Base-by-base conservation (phyloP, 2,888 invertebrate genomes). In the Trichopoda pennipes region DNA sequence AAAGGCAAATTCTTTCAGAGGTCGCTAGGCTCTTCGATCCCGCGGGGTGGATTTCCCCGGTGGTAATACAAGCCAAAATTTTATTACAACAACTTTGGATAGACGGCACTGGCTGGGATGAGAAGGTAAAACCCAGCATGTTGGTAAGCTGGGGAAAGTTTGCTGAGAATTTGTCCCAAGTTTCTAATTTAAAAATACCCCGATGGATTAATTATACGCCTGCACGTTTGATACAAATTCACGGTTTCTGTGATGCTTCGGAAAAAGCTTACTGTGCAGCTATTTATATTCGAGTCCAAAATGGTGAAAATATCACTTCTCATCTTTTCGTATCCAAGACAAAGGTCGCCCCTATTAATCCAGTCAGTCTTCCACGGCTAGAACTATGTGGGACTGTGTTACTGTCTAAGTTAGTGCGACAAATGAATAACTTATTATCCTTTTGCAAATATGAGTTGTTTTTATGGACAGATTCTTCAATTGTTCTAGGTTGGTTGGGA, bases 31-130 rank as follows among this genome's bases (percentile, higher is more conserved):
- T 21, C 32, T 49, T 49, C 35, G 35, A 35, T 9, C 35, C 3
- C 10, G 35, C 35, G 8, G 61, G 61, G 4, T 61, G 63, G 63
- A 35, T 64, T 0, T 51, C 51, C 0, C 51, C 35, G 1, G 16
- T 51, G 19, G 12, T 64, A 9, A 21, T 51, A 4, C 19, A 51
- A 51, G 49, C 32, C 0, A 66, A 66, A 51, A 35, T 66, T 1
- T 21, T 66, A 6, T 60, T 53, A 10, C 38, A 61, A 32, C 42
- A 55, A 10, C 19, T 51, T 16, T 66, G 63, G 63, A 12, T 63
- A 9, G 63, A 63, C 1, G 63, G 47, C 1, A 47, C 23, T 6
- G 28, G 17, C 3, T 63, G 47, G 28, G 63, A 63, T 28, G 47
- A 47, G 2, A 17, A 63, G 4, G 61, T 63, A 1, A 63, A 47